Evolutionary conservation across 2,797 vertebrate genomes (phyloP).

Genomic region (Coregonus suidteri): DNA sequence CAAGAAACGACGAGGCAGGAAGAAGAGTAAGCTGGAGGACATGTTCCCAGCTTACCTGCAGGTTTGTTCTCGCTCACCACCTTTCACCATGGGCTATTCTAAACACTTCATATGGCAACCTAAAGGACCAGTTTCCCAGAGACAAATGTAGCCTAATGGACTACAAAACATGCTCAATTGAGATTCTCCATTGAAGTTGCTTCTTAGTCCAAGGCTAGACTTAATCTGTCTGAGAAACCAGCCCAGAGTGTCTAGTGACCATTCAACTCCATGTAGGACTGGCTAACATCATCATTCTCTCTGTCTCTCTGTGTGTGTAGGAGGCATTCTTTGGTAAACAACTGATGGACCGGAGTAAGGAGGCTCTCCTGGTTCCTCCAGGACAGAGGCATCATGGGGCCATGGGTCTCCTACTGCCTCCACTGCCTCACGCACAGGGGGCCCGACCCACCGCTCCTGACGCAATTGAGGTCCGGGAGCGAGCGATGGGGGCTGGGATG

Average conservation of each 20-base stretch:
- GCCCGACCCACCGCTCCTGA: constrained; percentile 60
- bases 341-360: constrained; percentile 92
- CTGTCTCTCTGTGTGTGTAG: constrained; percentile 60
- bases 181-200: no score
- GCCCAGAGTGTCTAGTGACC: neutral
- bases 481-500: constrained; percentile 46
- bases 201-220: no score
- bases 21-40: constrained; percentile 97
- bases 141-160: no score
- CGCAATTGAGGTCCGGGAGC: constrained; percentile 67
- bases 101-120: neutral
- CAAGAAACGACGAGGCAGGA: constrained; percentile 92
- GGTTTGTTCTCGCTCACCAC: constrained; percentile 64
- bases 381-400: constrained; percentile 65
- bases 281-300: constrained; percentile 10
- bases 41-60: constrained; percentile 97
- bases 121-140: no score
- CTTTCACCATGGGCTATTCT: no score
- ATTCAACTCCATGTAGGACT: neutral
- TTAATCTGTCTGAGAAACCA: no score
- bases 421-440: constrained; percentile 58
- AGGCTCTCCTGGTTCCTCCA: constrained; percentile 77
- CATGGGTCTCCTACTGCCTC: constrained; percentile 62
- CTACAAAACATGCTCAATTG: no score
- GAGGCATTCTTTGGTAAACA: constrained; percentile 98